Evolutionary conservation across 2,797 vertebrate species (phyloP).

Genomic region (Helostoma temminkii): DNA sequence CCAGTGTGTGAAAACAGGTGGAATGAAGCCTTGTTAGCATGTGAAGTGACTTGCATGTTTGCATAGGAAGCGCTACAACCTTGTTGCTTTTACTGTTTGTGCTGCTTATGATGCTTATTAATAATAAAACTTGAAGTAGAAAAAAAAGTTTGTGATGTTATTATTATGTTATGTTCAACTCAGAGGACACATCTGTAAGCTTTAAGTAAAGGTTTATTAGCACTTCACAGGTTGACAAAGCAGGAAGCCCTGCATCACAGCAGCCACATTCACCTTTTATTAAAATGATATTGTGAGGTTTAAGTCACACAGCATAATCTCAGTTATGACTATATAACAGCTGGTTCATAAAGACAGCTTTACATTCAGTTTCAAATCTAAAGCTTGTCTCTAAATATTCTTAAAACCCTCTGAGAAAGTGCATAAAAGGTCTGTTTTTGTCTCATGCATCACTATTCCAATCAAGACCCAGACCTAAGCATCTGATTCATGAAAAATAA

Average conservation of each 20-base stretch:
- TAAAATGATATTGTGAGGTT: slow-evolving; percentile 9
- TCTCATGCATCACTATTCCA: background rate
- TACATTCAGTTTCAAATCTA: slow-evolving; percentile 29
- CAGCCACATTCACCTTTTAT: background rate
- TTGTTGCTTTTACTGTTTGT: slow-evolving; percentile 28
- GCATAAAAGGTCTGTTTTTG: background rate
- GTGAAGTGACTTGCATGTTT: slow-evolving; percentile 1
- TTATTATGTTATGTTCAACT: no score
- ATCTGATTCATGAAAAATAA: no score
- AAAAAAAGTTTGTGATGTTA: background rate
- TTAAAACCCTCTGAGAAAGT: background rate
- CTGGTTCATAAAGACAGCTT: slow-evolving; percentile 15
- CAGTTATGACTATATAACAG: slow-evolving; percentile 7
- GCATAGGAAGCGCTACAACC: slow-evolving; percentile 19
- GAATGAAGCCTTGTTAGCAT: background rate
- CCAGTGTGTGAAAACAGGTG: background rate
- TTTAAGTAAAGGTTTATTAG: slow-evolving; percentile 34
- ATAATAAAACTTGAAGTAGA: slow-evolving; percentile 59
- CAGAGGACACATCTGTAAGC: background rate
- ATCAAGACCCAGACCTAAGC: background rate
- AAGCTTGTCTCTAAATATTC: slow-evolving; percentile 5
- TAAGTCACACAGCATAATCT: slow-evolving; percentile 16
- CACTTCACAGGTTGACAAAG: slow-evolving; percentile 32
- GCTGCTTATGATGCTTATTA: slow-evolving; percentile 39
- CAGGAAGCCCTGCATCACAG: slow-evolving; percentile 13